phyloP scores from a whole-genome alignment of 64 coral and sea anemone genomes.

The Orbicella faveolata region DNA sequence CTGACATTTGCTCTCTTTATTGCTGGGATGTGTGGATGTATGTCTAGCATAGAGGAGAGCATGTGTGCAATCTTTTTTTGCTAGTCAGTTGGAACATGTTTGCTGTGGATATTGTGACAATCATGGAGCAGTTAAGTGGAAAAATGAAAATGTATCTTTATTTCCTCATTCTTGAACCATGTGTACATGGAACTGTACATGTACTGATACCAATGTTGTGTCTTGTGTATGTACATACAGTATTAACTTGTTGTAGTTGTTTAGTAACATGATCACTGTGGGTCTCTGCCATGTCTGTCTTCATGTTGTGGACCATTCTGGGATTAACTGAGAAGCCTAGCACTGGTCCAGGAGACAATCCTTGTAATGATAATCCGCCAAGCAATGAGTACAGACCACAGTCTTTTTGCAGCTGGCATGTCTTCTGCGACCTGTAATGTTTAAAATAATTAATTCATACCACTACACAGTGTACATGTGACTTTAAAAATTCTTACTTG shows the following conservation, averaged over 20 bases:
- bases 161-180: no score
- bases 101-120: conserved; percentile 57
- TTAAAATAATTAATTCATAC: background rate
- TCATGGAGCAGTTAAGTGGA: conserved; percentile 49
- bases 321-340: conserved; percentile 45
- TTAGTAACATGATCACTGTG: conserved; percentile 10
- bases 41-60: conserved; percentile 43
- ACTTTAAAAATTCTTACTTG: no score
- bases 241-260: conserved; percentile 41
- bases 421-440: conserved; percentile 25
- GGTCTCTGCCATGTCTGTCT: conserved; percentile 13
- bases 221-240: background rate
- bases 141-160: background rate
- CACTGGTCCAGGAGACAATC: conserved; percentile 27
- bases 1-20: conserved; percentile 10
- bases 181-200: no score
- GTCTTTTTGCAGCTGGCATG: conserved; percentile 46
- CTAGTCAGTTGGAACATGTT: conserved; percentile 30
- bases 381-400: background rate
- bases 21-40: conserved; percentile 15
- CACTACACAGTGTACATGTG: no score
- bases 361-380: conserved; percentile 47
- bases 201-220: no score
- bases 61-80: conserved; percentile 54
- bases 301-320: conserved; percentile 37